phyloP scores from a whole-genome alignment of 2,888 invertebrate species.

The Diarsia brunnea region DNA sequence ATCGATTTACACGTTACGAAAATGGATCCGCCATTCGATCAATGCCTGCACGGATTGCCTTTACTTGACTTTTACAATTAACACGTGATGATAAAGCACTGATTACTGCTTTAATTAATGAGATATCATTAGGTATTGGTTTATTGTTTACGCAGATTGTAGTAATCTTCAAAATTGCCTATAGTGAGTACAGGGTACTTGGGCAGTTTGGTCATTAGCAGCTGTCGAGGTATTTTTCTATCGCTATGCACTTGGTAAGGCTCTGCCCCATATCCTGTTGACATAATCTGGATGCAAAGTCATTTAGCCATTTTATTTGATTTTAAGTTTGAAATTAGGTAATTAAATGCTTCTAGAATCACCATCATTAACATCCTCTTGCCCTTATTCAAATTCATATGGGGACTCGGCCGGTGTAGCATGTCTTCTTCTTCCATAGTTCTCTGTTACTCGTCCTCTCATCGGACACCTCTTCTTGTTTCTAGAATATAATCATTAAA shows the following conservation, averaged over 20 bases:
- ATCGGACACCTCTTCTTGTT: no score
- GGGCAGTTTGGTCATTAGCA: background rate
- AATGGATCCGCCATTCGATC: constrained; percentile 4
- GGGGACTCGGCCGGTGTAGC: no score
- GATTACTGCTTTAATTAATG: constrained; percentile 20
- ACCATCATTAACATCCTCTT: no score
- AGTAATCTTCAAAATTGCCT: background rate
- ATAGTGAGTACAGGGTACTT: background rate
- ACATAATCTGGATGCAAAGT: background rate
- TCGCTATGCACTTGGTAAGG: background rate
- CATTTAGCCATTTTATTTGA: background rate
- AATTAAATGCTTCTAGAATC: background rate
- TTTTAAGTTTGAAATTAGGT: background rate
- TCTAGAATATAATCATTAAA: background rate
- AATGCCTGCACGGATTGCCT: constrained; percentile 13
- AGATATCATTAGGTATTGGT: constrained; percentile 8
- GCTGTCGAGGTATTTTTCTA: background rate
- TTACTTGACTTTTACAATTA: constrained; percentile 23
- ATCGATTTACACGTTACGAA: constrained; percentile 12
- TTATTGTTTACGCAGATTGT: constrained; percentile 7
- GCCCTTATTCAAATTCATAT: no score
- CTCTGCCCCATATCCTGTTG: background rate
- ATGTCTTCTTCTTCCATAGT: no score
- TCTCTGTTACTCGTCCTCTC: no score
- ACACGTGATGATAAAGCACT: constrained; percentile 2